Evolutionary conservation across 2,888 invertebrate genomes (phyloP).

Genomic region (Melipona bicolor): DNA sequence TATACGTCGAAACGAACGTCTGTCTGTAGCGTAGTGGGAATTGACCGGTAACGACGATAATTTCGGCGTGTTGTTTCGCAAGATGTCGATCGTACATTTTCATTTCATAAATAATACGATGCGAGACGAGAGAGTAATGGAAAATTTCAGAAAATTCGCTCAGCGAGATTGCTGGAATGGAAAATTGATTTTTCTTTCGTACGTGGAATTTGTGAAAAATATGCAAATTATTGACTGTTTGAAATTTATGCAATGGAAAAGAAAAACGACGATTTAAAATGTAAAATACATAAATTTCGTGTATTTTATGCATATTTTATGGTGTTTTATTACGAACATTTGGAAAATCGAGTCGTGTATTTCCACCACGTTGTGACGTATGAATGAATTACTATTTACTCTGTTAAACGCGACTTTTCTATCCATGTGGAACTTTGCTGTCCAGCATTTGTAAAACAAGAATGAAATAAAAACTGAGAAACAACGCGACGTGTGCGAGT

Average conservation of each 20-base stretch:
- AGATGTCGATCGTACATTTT: not conserved
- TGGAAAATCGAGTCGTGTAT: too few species aligned
- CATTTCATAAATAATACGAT: not conserved
- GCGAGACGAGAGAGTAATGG: not conserved
- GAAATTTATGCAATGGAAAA: not conserved
- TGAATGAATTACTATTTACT: too few species aligned
- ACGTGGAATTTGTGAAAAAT: not conserved
- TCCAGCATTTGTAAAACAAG: too few species aligned
- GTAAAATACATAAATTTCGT: too few species aligned
- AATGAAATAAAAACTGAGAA: too few species aligned
- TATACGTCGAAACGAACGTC: not conserved
- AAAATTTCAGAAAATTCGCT: not conserved
- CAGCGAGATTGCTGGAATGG: not conserved
- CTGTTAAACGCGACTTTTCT: too few species aligned
- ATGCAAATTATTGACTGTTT: not conserved
- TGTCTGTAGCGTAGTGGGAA: not conserved
- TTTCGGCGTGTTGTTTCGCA: not conserved
- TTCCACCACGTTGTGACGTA: too few species aligned
- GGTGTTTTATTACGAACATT: too few species aligned
- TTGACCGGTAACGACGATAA: not conserved
- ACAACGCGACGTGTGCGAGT: too few species aligned
- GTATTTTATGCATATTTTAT: too few species aligned
- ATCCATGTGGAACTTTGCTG: too few species aligned
- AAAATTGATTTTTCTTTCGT: not conserved
- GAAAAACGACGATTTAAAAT: too few species aligned